These are phyloP conservation scores for Ferdinandea cuprea DNA, from an alignment of 2,888 invertebrate genomes.

Conservation along the genomic window DNA sequence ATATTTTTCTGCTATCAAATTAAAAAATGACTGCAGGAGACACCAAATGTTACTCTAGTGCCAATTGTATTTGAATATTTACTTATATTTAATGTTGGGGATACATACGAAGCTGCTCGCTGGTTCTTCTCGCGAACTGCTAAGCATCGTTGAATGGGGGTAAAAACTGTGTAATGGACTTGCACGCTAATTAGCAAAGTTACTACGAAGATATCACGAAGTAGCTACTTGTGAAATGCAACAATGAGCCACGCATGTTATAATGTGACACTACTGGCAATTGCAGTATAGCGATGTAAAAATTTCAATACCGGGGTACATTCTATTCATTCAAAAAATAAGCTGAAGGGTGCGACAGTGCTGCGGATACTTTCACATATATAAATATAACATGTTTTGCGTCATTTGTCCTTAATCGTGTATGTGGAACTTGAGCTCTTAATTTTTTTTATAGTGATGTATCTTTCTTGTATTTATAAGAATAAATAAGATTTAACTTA, in stretches of 20 bases:
- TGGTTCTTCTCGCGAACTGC: conserved; percentile 62
- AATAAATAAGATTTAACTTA: too few relatives aligned
- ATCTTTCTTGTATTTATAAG: too few relatives aligned
- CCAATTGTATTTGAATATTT: conserved; percentile 74
- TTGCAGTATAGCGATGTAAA: conserved; percentile 9
- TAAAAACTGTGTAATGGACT: conserved; percentile 74
- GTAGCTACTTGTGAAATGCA: conserved; percentile 70
- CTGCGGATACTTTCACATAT: conserved; percentile 18
- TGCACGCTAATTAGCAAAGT: conserved; percentile 74
- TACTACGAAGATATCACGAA: conserved; percentile 69
- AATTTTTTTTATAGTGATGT: neutral
- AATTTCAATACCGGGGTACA: neutral
- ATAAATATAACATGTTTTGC: neutral
- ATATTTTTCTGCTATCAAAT: conserved; percentile 64
- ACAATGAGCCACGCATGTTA: conserved; percentile 73
- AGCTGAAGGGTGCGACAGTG: conserved; percentile 40
- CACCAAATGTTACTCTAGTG: conserved; percentile 75
- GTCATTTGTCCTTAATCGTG: neutral
- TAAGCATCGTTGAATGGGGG: conserved; percentile 62
- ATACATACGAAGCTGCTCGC: conserved; percentile 31
- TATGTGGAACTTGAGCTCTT: neutral
- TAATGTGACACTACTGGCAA: conserved; percentile 69
- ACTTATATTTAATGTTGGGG: conserved; percentile 67
- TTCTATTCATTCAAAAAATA: conserved; percentile 26
- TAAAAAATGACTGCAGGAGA: conserved; percentile 74